phyloP scores from a whole-genome alignment of 2,797 vertebrate species.

The Furcifer pardalis region DNA sequence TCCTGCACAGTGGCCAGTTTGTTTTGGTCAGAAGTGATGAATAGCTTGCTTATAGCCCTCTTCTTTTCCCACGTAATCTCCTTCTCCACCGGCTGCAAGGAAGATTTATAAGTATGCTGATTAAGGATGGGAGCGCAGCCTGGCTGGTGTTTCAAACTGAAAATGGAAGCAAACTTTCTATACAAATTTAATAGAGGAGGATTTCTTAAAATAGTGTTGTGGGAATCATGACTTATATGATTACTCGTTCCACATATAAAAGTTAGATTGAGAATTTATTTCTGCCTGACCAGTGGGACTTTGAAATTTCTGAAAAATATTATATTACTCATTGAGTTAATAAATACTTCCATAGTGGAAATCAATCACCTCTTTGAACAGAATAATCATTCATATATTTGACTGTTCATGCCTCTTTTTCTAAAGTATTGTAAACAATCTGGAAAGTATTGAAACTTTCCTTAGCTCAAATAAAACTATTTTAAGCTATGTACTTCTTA shows the following conservation, averaged over 20 bases:
- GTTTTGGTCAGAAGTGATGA: constrained; percentile 23
- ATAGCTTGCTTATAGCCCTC: constrained; percentile 4
- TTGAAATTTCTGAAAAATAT: constrained; percentile 16
- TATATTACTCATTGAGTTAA: constrained; percentile 22
- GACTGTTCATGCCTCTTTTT: background rate
- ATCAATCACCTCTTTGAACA: constrained; percentile 20
- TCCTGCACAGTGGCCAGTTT: constrained; percentile 27
- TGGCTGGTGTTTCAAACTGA: background rate
- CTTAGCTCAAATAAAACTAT: background rate
- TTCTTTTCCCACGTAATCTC: background rate
- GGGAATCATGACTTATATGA: constrained; percentile 17
- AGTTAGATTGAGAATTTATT: constrained; percentile 16
- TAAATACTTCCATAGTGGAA: constrained; percentile 6
- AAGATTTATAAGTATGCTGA: constrained; percentile 10
- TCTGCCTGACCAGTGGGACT: background rate
- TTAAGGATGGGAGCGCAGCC: constrained; percentile 8
- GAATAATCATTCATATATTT: constrained; percentile 7
- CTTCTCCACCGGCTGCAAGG: background rate
- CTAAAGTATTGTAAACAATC: background rate
- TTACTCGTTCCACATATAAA: background rate
- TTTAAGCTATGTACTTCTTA: background rate
- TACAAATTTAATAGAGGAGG: constrained; percentile 1
- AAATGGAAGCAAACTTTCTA: background rate
- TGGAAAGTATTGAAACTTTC: background rate
- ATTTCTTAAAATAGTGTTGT: background rate